phyloP scores from a whole-genome alignment of 2,113 vertebrate genomes.

The Paralichthys olivaceus region DNA sequence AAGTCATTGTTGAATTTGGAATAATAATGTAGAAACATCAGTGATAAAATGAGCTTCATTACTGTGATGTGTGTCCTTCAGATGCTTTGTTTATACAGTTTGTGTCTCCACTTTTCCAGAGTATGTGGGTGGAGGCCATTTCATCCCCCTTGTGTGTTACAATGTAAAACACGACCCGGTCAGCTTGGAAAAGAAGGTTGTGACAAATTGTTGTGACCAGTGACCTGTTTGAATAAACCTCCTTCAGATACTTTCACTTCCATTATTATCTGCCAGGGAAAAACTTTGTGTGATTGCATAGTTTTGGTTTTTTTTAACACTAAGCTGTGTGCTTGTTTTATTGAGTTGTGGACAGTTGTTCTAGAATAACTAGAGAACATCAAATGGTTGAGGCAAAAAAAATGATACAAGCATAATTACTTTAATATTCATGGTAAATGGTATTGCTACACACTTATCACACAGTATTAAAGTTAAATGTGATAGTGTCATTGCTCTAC shows the following conservation, averaged over 20 bases:
- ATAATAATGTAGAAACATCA: not conserved
- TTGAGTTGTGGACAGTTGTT: not conserved
- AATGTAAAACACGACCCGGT: not conserved
- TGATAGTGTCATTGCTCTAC: not conserved
- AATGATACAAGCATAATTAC: too few species aligned
- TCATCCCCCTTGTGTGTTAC: not conserved
- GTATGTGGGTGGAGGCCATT: not conserved
- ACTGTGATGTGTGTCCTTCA: not conserved
- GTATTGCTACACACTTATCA: not conserved
- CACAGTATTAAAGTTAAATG: not conserved
- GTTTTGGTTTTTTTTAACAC: not conserved
- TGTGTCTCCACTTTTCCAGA: not conserved
- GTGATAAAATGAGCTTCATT: not conserved
- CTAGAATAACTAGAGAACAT: too few species aligned
- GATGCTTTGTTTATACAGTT: not conserved
- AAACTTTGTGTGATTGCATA: not conserved
- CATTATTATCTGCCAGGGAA: not conserved
- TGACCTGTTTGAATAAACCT: too few species aligned
- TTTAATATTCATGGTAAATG: not conserved
- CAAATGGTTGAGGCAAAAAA: too few species aligned
- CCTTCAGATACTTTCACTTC: slow-evolving; percentile 49
- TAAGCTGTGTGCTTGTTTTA: too few species aligned
- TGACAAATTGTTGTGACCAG: not conserved
- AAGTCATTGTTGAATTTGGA: not conserved
- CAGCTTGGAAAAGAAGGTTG: not conserved